These are phyloP conservation scores for Herminia tarsipennalis DNA, from an alignment of 2,888 invertebrate species.

Conservation along the genomic window DNA sequence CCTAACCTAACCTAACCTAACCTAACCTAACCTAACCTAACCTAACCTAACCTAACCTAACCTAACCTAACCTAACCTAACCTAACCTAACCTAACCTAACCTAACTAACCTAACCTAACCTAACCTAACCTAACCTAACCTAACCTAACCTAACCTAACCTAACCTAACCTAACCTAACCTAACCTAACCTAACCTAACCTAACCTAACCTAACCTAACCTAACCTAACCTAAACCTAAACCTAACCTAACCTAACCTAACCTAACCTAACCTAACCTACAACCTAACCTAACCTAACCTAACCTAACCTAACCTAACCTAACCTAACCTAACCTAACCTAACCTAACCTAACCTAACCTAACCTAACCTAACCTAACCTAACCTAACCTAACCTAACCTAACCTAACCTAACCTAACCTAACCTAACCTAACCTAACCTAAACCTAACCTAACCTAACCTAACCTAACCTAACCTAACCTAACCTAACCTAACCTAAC, in stretches of 20 bases:
- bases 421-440: conserved; percentile 1
- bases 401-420: conserved; percentile 1
- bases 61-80: conserved; percentile 1
- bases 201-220: conserved; percentile 1
- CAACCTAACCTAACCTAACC: conserved; percentile 1
- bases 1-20: conserved; percentile 1
- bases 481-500: conserved; percentile 1
- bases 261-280: conserved; percentile 1
- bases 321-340: conserved; percentile 1
- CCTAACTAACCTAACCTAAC: conserved; percentile 1
- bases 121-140: conserved; percentile 1
- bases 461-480: conserved; percentile 1
- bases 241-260: background rate
- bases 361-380: conserved; percentile 1
- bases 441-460: conserved; percentile 1
- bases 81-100: conserved; percentile 1
- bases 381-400: conserved; percentile 1
- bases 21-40: conserved; percentile 1
- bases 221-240: background rate
- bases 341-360: conserved; percentile 1
- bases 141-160: conserved; percentile 1
- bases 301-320: conserved; percentile 1
- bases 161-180: conserved; percentile 1
- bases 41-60: conserved; percentile 1
- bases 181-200: conserved; percentile 1